phyloP scores from a whole-genome alignment of 2,113 vertebrate genomes.

The Gulo gulo region DNA sequence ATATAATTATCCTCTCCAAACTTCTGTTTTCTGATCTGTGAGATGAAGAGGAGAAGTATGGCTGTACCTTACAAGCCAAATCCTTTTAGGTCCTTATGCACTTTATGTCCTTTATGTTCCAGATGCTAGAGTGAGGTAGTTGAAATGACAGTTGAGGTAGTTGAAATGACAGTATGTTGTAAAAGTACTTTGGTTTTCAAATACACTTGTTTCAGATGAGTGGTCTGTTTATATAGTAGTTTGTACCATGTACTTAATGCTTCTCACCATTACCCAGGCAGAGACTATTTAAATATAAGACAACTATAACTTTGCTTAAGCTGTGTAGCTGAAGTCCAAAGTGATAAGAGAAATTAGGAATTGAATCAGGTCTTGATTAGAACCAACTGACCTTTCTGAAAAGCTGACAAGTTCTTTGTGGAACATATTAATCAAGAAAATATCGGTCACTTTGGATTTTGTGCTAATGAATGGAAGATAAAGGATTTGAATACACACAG shows the following conservation, averaged over 20 bases:
- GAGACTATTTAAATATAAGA: neutral
- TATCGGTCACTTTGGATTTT: neutral
- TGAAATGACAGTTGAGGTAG: neutral
- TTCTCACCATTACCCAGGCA: neutral
- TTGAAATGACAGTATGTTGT: neutral
- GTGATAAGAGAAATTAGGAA: neutral
- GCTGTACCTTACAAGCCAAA: neutral
- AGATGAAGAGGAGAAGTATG: neutral
- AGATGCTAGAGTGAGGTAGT: neutral
- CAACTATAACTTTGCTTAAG: neutral
- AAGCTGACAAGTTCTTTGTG: neutral
- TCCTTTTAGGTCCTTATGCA: neutral
- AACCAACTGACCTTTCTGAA: neutral
- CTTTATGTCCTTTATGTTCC: neutral
- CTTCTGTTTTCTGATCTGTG: neutral
- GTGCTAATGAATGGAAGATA: neutral
- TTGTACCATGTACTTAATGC: neutral
- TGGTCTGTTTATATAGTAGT: neutral
- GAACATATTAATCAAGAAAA: neutral
- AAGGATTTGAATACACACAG: neutral
- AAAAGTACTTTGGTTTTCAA: slow-evolving; percentile 3
- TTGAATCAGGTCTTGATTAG: neutral
- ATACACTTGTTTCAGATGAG: neutral
- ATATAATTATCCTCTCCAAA: neutral
- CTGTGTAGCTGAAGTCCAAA: neutral